These are phyloP conservation scores for Pseudorhiza aurosa DNA, from an alignment of 30 jellyfish, hydroid and myxozoan genomes.

Conservation along the genomic window DNA sequence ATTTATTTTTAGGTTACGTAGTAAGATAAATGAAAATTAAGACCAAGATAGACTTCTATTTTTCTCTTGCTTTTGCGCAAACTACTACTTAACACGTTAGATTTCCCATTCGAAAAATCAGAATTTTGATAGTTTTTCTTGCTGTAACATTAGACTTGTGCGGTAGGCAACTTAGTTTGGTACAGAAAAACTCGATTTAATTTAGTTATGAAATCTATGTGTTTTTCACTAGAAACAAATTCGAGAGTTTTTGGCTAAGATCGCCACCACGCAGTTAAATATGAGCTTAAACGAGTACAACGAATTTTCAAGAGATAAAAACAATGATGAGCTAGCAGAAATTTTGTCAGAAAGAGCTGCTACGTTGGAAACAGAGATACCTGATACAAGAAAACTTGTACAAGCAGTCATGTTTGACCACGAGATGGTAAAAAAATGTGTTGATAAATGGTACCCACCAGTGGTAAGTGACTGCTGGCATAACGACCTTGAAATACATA, in stretches of 20 bases:
- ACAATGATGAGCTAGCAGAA: constrained; percentile 23
- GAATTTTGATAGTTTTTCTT: too few species aligned
- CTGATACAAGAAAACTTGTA: constrained; percentile 12
- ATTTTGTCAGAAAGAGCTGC: constrained; percentile 25
- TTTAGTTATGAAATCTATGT: too few species aligned
- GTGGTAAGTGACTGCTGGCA: neutral
- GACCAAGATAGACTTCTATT: too few species aligned
- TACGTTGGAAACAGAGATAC: neutral
- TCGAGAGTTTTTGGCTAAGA: constrained; percentile 13
- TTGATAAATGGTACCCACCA: constrained; percentile 50
- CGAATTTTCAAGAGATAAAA: neutral
- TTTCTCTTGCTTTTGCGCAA: too few species aligned
- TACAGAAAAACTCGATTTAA: too few species aligned
- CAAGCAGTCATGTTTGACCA: constrained; percentile 42
- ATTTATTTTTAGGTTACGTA: too few species aligned
- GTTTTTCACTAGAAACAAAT: constrained; percentile 42
- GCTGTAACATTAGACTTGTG: too few species aligned
- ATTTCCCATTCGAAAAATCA: too few species aligned
- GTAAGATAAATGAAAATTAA: too few species aligned
- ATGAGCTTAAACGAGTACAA: constrained; percentile 18
- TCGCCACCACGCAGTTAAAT: constrained; percentile 41
- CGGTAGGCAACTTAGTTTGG: too few species aligned
- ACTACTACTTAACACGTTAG: too few species aligned
- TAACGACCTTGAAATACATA: too few species aligned
- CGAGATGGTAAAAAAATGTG: constrained; percentile 12